These are phyloP conservation scores for Athrips mouffetella DNA, from an alignment of 2,888 invertebrate species.

Conservation along the genomic window DNA sequence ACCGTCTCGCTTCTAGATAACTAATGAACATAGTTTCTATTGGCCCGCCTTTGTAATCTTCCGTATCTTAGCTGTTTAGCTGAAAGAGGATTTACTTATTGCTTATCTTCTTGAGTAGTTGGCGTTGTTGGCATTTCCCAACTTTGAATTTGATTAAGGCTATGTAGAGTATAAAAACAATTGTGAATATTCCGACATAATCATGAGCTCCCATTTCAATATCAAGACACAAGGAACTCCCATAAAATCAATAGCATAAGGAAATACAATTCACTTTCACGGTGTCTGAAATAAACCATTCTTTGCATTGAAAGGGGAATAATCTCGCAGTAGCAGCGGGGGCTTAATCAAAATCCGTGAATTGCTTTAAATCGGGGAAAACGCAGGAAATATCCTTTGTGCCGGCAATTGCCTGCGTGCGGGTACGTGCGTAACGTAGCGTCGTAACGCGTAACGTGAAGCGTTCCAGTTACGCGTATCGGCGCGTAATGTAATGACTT, in stretches of 20 bases:
- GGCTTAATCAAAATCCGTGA: slow-evolving; percentile 77
- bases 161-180: neutral
- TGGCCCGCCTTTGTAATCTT: slow-evolving; percentile 42
- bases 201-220: neutral
- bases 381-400: slow-evolving; percentile 78
- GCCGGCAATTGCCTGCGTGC: slow-evolving; percentile 74
- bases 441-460: neutral
- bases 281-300: slow-evolving; percentile 76
- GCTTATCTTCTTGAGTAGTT: too few species aligned
- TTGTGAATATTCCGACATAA: neutral
- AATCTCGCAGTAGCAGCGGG: slow-evolving; percentile 74
- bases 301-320: slow-evolving; percentile 76
- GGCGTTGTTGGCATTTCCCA: too few species aligned
- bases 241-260: slow-evolving; percentile 68
- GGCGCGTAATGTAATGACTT: slow-evolving; percentile 77
- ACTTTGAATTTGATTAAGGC: too few species aligned
- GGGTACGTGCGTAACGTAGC: slow-evolving; percentile 31
- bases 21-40: slow-evolving; percentile 67
- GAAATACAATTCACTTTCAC: slow-evolving; percentile 76
- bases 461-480: slow-evolving; percentile 53
- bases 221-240: slow-evolving; percentile 25
- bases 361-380: slow-evolving; percentile 78
- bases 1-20: slow-evolving; percentile 47
- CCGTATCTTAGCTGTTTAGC: slow-evolving; percentile 16
- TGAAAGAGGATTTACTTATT: neutral